Conservation (phyloP, 2,888 invertebrate species). For the Troides helena region DNA sequence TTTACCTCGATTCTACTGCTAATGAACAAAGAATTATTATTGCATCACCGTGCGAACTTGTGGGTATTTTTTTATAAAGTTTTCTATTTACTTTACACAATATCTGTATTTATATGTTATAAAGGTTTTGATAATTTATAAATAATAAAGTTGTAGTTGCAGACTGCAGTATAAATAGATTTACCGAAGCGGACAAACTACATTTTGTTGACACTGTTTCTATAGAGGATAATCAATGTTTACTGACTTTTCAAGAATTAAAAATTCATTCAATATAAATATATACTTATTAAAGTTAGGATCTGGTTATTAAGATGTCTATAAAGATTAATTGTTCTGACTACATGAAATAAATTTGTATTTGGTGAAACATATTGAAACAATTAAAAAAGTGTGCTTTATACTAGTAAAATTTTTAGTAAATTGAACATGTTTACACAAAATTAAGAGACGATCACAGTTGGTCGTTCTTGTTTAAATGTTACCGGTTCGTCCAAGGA, state of each 20-base stretch:
- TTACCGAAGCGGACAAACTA: no score
- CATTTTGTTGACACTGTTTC: no score
- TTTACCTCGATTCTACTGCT: constrained; percentile 35
- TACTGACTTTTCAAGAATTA: no score
- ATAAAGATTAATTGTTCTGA: no score
- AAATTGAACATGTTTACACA: background rate
- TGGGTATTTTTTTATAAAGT: constrained; percentile 14
- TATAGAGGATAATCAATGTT: no score
- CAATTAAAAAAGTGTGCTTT: background rate
- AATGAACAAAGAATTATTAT: constrained; percentile 30
- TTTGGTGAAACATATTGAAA: no score
- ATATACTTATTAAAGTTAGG: no score
- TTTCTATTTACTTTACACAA: background rate
- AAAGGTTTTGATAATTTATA: background rate
- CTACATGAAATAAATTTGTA: no score
- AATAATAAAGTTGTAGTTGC: background rate
- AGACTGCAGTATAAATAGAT: background rate
- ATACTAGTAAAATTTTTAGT: background rate
- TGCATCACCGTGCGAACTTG: constrained; percentile 17
- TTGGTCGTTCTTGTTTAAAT: constrained; percentile 50
- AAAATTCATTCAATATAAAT: no score
- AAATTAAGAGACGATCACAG: constrained; percentile 39
- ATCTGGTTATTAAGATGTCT: no score
- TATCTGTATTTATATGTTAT: background rate
- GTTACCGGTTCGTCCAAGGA: constrained; percentile 64